Base-by-base conservation (phyloP, 2,888 invertebrate species). In the Sicus ferrugineus region DNA sequence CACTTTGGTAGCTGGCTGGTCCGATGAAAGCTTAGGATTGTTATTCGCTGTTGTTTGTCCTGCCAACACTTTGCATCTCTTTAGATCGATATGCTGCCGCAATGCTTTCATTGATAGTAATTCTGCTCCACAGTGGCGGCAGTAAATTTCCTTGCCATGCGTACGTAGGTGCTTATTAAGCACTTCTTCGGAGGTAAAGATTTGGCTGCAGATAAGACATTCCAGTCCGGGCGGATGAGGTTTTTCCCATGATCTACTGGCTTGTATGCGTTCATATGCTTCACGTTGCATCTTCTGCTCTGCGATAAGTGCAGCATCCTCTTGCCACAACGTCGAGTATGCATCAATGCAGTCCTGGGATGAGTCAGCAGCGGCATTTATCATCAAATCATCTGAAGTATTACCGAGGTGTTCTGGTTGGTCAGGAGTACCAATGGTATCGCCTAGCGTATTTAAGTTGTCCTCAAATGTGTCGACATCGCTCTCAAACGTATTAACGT, bases 131-230 rank as follows among this genome's bases (percentile, higher is more conserved):
- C 67, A 67, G 21, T 11, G 67, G 6, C 67, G 46, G n/a, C 67
- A 67, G 48, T 67, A 58, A 46, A 67, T 59, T 30, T 67, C 59
- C 16, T 21, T 58, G 30, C 67, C 67, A 67, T 67, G 67, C 23
- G 9, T 30, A 28, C 48, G 31, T 23, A 67, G 30, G 14, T 67
- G 67, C 6, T 59, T 59, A 16, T 31, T 31, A 9, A 48, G 30
- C 5, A 46, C 16, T 16, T 14, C n/a, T 48, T 67, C 59, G 14
- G 26, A 48, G 30, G 21, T 9, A 31, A 48, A 59, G 6, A 9
- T 23, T 23, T 59, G 30, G 14, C n/a, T n/a, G 16, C 67, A 67
- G 48, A 67, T 59, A 19, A 19, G 31, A 46, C 67, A 67, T 48
- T 67, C 48, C 30, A 31, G 48, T 7, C n/a, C n/a, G n/a, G n/a